Percentiles rank a stretch among this genome's conserved stretches.
Conservation (phyloP, 2,113 vertebrate genomes). For the Opisthocomus hoazin region DNA sequence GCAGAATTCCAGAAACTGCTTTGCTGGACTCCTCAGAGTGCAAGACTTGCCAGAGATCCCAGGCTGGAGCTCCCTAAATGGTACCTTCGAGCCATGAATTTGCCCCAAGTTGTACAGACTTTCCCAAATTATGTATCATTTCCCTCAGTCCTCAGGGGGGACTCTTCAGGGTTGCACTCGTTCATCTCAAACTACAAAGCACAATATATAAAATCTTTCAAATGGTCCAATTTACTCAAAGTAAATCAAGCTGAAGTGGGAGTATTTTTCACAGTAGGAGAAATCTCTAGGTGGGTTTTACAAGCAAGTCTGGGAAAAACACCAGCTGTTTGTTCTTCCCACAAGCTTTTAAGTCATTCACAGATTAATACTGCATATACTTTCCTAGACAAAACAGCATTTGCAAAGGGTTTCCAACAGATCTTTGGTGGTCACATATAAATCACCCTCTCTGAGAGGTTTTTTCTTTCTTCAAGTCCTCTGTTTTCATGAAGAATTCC, state of each 20-base stretch:
- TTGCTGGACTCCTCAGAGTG: neutral
- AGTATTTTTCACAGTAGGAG: slow-evolving; percentile 52
- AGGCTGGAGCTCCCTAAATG: neutral
- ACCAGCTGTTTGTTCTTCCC: slow-evolving; percentile 60
- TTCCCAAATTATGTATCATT: neutral
- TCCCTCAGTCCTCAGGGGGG: neutral
- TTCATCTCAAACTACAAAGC: neutral
- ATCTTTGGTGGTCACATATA: slow-evolving; percentile 54
- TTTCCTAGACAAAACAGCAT: slow-evolving; percentile 50
- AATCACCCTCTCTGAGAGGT: slow-evolving; percentile 1
- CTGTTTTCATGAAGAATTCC: slow-evolving; percentile 10
- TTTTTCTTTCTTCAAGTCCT: slow-evolving; percentile 11
- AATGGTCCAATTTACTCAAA: neutral
- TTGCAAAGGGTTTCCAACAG: slow-evolving; percentile 40
- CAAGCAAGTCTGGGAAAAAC: slow-evolving; percentile 57
- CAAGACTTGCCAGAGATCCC: neutral
- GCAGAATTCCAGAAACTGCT: neutral
- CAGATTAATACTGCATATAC: slow-evolving; percentile 43
- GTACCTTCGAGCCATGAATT: neutral
- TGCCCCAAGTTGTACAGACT: neutral
- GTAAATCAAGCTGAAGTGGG: neutral
- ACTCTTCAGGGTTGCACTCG: neutral
- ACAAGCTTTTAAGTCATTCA: slow-evolving; percentile 48
- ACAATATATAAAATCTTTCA: neutral
- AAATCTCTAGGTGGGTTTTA: slow-evolving; percentile 61